These are phyloP conservation scores for Pteruthius melanotis DNA, from an alignment of 2,113 vertebrate species.

Conservation along the genomic window DNA sequence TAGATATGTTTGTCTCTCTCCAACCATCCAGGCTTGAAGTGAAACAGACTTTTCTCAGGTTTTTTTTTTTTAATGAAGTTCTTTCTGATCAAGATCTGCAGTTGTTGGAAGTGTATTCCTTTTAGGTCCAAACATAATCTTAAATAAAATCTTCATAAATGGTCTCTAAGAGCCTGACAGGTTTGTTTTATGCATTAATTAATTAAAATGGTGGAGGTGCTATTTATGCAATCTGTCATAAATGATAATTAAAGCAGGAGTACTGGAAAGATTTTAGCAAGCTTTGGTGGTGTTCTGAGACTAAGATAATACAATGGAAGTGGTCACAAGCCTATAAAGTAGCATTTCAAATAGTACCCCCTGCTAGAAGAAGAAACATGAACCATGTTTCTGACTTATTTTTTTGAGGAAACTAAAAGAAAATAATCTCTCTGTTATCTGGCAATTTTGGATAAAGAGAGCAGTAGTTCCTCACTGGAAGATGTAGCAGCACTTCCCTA, in stretches of 20 bases:
- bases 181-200: neutral
- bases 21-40: neutral
- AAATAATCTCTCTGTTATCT: neutral
- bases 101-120: neutral
- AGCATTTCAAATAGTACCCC: neutral
- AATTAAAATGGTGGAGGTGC: neutral
- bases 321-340: neutral
- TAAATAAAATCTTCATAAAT: neutral
- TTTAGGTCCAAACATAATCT: neutral
- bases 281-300: neutral
- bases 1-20: neutral
- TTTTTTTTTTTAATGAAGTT: neutral
- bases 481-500: neutral
- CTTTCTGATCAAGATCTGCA: neutral
- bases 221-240: neutral
- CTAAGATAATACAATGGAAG: neutral
- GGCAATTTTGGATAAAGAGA: neutral
- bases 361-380: neutral
- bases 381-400: neutral
- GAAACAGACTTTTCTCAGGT: neutral
- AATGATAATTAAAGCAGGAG: neutral
- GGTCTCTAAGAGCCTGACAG: neutral
- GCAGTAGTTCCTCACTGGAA: neutral
- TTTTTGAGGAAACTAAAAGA: neutral
- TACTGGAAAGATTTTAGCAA: neutral